phyloP scores from a whole-genome alignment of 2,888 invertebrate genomes.

The Diplolepis rosae region DNA sequence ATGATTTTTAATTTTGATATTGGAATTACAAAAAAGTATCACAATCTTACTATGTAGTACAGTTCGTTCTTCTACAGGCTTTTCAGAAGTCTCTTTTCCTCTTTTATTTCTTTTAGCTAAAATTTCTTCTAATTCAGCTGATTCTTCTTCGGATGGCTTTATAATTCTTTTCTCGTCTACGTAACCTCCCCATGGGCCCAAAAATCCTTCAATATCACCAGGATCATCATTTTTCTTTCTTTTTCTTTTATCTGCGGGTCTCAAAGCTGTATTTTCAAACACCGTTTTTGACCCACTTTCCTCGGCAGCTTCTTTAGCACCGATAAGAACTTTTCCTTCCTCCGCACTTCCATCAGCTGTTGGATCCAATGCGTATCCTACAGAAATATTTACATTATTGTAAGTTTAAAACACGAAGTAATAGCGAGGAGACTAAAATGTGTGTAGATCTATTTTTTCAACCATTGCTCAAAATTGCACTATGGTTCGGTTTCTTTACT shows the following conservation, averaged over 20 bases:
- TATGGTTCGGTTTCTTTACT: too few species aligned
- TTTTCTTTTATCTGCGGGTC: slow-evolving; percentile 87
- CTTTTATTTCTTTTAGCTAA: slow-evolving; percentile 92
- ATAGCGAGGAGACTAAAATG: too few species aligned
- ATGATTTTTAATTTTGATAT: slow-evolving; percentile 10
- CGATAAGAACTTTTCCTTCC: slow-evolving; percentile 75
- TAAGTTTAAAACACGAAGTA: not conserved
- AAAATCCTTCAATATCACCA: slow-evolving; percentile 93
- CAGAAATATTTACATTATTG: not conserved
- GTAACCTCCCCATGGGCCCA: slow-evolving; percentile 98
- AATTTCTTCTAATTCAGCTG: slow-evolving; percentile 95
- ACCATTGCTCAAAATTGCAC: too few species aligned
- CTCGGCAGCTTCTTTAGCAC: slow-evolving; percentile 81
- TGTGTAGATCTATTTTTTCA: too few species aligned
- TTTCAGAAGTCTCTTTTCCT: slow-evolving; percentile 88
- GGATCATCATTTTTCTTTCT: slow-evolving; percentile 92
- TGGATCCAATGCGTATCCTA: slow-evolving; percentile 94
- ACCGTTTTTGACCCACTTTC: slow-evolving; percentile 89
- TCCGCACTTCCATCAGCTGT: slow-evolving; percentile 80
- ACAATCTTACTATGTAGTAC: slow-evolving; percentile 81
- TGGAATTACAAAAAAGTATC: not conserved
- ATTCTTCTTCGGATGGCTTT: slow-evolving; percentile 94
- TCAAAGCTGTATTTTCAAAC: slow-evolving; percentile 87
- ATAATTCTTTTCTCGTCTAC: slow-evolving; percentile 91
- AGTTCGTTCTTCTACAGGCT: slow-evolving; percentile 95